These are phyloP conservation scores for Drosophila grimshawi DNA, from an alignment of 1,140 invertebrate species.

Conservation along the genomic window DNA sequence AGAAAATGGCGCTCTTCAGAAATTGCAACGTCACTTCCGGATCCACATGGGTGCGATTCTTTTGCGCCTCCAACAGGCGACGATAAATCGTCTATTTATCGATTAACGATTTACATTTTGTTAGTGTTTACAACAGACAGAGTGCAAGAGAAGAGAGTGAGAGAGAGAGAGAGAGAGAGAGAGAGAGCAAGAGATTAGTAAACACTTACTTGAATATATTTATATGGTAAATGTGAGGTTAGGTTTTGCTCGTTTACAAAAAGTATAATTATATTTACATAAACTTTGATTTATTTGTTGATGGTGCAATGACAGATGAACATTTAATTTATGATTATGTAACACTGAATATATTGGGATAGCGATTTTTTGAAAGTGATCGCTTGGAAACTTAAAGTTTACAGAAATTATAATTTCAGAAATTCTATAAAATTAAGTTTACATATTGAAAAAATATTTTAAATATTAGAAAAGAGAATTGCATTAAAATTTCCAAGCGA, in stretches of 20 bases:
- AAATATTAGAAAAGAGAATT: no score
- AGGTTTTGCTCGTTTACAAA: slow-evolving; percentile 41
- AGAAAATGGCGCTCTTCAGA: slow-evolving; percentile 95
- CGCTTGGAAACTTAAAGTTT: neutral
- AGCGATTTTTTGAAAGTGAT: slow-evolving; percentile 12
- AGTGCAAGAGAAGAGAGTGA: slow-evolving; percentile 21
- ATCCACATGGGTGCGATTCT: slow-evolving; percentile 88
- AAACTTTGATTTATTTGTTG: slow-evolving; percentile 33
- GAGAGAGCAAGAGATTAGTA: slow-evolving; percentile 40
- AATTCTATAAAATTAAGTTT: no score
- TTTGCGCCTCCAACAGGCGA: slow-evolving; percentile 90
- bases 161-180: slow-evolving; percentile 19
- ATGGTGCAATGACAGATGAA: slow-evolving; percentile 69
- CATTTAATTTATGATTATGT: slow-evolving; percentile 68
- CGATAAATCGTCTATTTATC: slow-evolving; percentile 91
- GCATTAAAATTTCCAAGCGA: neutral
- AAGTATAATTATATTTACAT: slow-evolving; percentile 60
- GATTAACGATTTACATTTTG: slow-evolving; percentile 3
- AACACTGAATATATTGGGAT: slow-evolving; percentile 63
- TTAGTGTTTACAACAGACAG: slow-evolving; percentile 41
- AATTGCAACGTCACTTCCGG: slow-evolving; percentile 94
- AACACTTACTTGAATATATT: slow-evolving; percentile 14
- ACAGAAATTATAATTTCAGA: no score
- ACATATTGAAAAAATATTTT: no score
- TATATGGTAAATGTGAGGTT: slow-evolving; percentile 45